Conservation (phyloP, 1,140 invertebrate species). For the Gryon sp. region DNA sequence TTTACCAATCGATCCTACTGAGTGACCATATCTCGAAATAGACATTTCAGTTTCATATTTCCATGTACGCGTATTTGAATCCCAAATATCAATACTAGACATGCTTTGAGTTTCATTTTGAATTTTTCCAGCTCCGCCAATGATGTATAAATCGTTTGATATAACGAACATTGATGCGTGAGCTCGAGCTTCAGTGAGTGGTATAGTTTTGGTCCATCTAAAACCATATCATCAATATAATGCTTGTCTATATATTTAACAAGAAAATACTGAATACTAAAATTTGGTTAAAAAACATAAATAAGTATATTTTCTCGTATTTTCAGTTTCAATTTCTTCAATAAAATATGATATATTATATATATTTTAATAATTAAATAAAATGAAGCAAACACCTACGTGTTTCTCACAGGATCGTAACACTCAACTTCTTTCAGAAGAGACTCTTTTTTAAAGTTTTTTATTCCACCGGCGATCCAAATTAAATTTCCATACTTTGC, state of each 20-base stretch:
- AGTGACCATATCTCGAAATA: constrained; percentile 82
- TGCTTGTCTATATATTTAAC: too few species aligned
- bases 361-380: not conserved
- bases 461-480: constrained; percentile 85
- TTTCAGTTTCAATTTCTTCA: too few species aligned
- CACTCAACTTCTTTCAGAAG: constrained; percentile 81
- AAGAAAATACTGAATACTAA: too few species aligned
- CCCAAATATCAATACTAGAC: constrained; percentile 81
- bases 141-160: constrained; percentile 81
- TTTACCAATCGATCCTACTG: constrained; percentile 81
- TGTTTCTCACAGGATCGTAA: constrained; percentile 81
- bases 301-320: too few species aligned
- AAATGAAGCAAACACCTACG: constrained; percentile 78
- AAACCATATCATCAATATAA: constrained; percentile 36
- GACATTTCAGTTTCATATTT: constrained; percentile 80
- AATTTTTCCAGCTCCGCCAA: constrained; percentile 82
- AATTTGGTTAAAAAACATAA: too few species aligned
- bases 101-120: constrained; percentile 81
- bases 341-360: too few species aligned
- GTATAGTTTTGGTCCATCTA: constrained; percentile 81
- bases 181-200: constrained; percentile 77
- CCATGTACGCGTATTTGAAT: constrained; percentile 79
- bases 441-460: constrained; percentile 79
- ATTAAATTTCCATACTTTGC: constrained; percentile 82
- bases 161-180: constrained; percentile 81